Evolutionary conservation across 2,797 vertebrate genomes (phyloP).

Genomic region (Neosilurus hyrtlii): DNA sequence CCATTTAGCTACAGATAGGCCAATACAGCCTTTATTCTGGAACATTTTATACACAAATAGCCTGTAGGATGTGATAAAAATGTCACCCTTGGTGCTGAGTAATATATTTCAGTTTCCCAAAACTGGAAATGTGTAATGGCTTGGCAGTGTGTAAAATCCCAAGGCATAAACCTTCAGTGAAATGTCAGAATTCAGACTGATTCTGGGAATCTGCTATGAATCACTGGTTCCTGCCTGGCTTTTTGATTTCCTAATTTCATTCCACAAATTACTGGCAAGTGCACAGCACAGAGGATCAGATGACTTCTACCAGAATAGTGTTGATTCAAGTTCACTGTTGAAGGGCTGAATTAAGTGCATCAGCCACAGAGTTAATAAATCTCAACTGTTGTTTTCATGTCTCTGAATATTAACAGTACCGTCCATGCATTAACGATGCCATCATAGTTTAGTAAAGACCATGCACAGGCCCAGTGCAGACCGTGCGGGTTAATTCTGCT

Average conservation of each 20-base stretch:
- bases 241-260: not conserved
- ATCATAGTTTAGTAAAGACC: not conserved
- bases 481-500: not conserved
- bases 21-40: not conserved
- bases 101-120: not conserved
- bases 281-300: not conserved
- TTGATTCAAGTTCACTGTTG: not conserved
- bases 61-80: not conserved
- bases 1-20: not conserved
- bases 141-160: not conserved
- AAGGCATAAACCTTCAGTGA: not conserved
- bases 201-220: not conserved
- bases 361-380: too few relatives aligned
- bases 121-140: not conserved
- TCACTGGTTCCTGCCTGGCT: too few relatives aligned
- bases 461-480: not conserved
- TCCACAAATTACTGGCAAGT: not conserved
- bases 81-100: not conserved
- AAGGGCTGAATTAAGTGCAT: not conserved
- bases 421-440: not conserved
- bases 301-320: not conserved
- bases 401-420: not conserved
- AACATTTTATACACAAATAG: not conserved
- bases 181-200: not conserved
- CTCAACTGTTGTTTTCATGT: not conserved